A percentile compares a stretch with the other conserved stretches of the same genome.
Conservation (phyloP, 1,140 invertebrate genomes). For the Rhagoletis pomonella region DNA sequence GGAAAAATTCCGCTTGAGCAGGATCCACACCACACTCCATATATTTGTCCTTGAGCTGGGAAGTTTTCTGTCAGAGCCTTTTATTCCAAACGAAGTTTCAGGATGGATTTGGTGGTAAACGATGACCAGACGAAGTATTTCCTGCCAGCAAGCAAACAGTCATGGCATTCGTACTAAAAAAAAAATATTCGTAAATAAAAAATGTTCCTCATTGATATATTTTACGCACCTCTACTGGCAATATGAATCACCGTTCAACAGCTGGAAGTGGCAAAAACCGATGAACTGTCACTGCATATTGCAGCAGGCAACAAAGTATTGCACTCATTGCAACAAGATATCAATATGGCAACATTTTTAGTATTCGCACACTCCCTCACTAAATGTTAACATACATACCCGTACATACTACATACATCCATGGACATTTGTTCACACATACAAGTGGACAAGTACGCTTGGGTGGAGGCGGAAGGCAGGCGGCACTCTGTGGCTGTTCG, state of each 20-base stretch:
- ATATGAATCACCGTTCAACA: neutral
- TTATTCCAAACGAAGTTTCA: no score
- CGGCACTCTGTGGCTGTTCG: neutral
- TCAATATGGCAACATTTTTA: conserved; percentile 55
- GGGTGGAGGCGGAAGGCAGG: neutral
- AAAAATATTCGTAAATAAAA: no score
- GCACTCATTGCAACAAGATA: conserved; percentile 43
- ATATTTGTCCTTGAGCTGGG: no score
- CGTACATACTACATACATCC: neutral
- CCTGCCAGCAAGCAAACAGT: no score
- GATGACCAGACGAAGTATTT: no score
- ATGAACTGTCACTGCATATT: conserved; percentile 49
- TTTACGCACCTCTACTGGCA: no score
- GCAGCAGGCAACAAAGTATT: neutral
- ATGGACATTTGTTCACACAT: neutral
- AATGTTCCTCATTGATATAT: no score
- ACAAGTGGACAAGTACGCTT: neutral
- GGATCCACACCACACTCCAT: no score
- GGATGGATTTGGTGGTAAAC: no score
- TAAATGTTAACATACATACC: neutral
- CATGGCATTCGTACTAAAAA: no score
- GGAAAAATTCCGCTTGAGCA: no score
- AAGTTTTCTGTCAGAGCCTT: no score
- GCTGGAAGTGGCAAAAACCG: neutral
- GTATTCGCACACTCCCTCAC: neutral